Percentiles rank a stretch among this genome's conserved stretches.
Conservation (phyloP, 2,888 invertebrate species). For the Hemistola chrysoprasaria region DNA sequence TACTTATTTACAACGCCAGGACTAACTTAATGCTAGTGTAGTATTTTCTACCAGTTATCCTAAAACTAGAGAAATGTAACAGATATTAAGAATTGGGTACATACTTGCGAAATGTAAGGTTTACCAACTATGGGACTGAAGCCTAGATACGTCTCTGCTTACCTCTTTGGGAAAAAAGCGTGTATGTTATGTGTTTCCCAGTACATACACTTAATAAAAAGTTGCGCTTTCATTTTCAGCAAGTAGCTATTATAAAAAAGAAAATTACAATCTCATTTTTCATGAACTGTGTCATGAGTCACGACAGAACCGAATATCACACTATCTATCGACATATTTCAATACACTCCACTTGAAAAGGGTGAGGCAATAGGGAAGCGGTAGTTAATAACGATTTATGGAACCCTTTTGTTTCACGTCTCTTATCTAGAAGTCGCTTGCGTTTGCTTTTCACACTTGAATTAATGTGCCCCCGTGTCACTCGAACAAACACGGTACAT, state of each 20-base stretch:
- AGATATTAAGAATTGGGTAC: no score
- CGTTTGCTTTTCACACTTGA: constrained; percentile 71
- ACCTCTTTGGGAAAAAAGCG: no score
- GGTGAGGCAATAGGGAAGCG: constrained; percentile 44
- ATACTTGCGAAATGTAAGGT: no score
- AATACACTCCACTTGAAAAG: constrained; percentile 58
- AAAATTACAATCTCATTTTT: constrained; percentile 24
- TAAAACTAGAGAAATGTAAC: no score
- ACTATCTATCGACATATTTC: constrained; percentile 49
- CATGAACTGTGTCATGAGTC: constrained; percentile 29
- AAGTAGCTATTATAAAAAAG: constrained; percentile 25
- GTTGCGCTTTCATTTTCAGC: no score
- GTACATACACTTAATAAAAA: no score
- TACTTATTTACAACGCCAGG: no score
- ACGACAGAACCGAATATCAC: constrained; percentile 33
- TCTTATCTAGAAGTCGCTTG: constrained; percentile 66
- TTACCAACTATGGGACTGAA: no score
- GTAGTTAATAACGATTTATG: constrained; percentile 78
- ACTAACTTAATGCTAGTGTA: no score
- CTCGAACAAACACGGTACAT: constrained; percentile 41
- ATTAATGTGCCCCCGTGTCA: constrained; percentile 64
- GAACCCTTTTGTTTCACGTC: constrained; percentile 74
- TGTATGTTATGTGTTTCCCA: no score
- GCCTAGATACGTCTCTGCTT: no score
- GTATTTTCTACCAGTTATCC: no score